Base-by-base conservation (phyloP, 2,113 vertebrate species). In the Tor tambroides region DNA sequence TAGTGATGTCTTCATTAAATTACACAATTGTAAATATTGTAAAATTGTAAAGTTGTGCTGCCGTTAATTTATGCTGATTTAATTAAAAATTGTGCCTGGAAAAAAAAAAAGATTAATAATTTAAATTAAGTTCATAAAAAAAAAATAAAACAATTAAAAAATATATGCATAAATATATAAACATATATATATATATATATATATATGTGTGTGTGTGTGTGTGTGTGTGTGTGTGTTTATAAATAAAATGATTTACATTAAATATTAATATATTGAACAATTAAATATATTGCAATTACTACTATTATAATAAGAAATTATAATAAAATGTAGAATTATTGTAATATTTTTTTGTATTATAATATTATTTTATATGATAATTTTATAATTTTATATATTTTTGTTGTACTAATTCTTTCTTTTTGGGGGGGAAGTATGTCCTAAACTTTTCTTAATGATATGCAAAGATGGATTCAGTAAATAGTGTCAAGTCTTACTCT, bases 401-500 rank as follows among this genome's bases (percentile, higher is more conserved):
- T 49, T 49, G 4, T 5, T 46, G 43, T 35, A 14, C 12, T 49
- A 28, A 28, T 14, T 14, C 1, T 5, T 28, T 28, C 5, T 65
- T 65, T 65, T 30, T 30, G 5, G 3, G 30, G 65, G 8, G 7
- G 6, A 32, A 9, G 7, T 67, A 32, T 32, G 30, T 17, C 65
- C 6, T 6, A 3, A 30, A 17, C 17, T n/a, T 75, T 75, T 75
- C 11, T 43, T 75, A 6, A 76, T 76, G 23, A 26, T 8, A 43
- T 1, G 10, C 6, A 41, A n/a, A 23, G 35, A 21, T 41, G 32
- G 21, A 26, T 76, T n/a, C 5, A 17, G 23, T 15, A 41, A 72
- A 28, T 51, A 8, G 54, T 88, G 63, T 63, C 4, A 74, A 75
- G 90, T 95, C 97, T 84, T 95, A 99, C 98, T 99, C 98, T 84